phyloP scores from a whole-genome alignment of 2,888 invertebrate species.

The Odontocerum albicorne region DNA sequence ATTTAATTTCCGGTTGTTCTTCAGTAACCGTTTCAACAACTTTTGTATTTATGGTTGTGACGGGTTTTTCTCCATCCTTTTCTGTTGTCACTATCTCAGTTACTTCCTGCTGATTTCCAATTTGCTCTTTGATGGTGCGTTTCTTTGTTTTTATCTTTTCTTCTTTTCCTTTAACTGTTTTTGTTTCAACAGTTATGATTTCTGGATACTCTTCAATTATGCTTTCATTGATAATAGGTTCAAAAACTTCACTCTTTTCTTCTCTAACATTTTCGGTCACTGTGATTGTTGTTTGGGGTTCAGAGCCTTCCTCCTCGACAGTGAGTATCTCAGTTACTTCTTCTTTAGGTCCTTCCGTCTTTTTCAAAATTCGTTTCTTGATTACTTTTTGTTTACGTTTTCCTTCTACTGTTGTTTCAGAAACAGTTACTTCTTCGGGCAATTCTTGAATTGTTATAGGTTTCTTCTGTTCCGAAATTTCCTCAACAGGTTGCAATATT shows the following conservation, averaged over 20 bases:
- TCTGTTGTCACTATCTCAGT: conserved; percentile 47
- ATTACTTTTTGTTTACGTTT: conserved; percentile 41
- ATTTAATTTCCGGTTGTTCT: too few species aligned
- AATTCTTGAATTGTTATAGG: conserved; percentile 41
- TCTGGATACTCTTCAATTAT: conserved; percentile 22
- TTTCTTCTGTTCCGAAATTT: conserved; percentile 39
- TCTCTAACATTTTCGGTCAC: conserved; percentile 40
- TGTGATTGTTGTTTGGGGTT: conserved; percentile 35
- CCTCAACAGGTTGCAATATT: conserved; percentile 38
- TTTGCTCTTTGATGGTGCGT: conserved; percentile 51
- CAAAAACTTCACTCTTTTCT: conserved; percentile 34
- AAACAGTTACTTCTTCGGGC: conserved; percentile 45
- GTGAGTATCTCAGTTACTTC: conserved; percentile 45
- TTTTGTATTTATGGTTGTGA: conserved; percentile 38
- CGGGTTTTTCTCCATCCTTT: conserved; percentile 40
- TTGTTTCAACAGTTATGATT: conserved; percentile 47
- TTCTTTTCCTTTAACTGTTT: conserved; percentile 47
- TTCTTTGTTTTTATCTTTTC: conserved; percentile 49
- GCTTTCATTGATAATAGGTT: background rate
- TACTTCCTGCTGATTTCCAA: conserved; percentile 44
- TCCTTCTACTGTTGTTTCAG: conserved; percentile 39
- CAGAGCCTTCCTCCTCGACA: conserved; percentile 37
- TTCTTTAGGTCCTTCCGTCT: conserved; percentile 39
- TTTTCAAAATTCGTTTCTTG: conserved; percentile 40
- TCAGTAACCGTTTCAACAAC: too few species aligned